Evolutionary conservation across 2,797 vertebrate species (phyloP), one percentile per base, ranked within the genome.

Genomic region (Capromys pilorides): DNA sequence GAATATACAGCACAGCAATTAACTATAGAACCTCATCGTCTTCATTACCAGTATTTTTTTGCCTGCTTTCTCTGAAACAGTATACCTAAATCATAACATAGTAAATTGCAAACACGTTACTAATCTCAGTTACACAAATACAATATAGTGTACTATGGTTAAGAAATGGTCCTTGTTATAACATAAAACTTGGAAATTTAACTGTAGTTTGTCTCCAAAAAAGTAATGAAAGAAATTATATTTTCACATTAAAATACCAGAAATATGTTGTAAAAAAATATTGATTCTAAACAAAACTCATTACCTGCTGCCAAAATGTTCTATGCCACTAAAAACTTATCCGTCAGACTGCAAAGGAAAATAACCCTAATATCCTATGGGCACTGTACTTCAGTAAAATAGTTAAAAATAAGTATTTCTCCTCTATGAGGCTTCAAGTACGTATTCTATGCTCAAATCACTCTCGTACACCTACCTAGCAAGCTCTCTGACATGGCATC

Each of bases 1-100:
- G 5, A 82, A 61, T 33, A 75, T n/a, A 79, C 6, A 86, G 45
- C 26, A 82, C 28, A 66, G 94, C 78, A 96, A 86, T 97, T 97
- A 99, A 99, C 98, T 99, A 99, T 98, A 88, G 98, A 91, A 99
- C 99, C 96, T 99, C 99, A 90, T 99, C 98, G 41, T 99, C 99
- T 93, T 99, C 99, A 88, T 99, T 99, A 6, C 97, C 97, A 0
- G 98, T 98, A 95, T 99, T 99, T 97, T 98, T 99, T 97, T 98
- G 99, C 96, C 98, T 98, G 51, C 98, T 99, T 77, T 99, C 99
- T 97, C 99, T 98, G 97, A 99, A 99, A 96, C 95, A 98, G 88
- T 96, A 97, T 59, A 99, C 98, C 99, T 99, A 96, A 93, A 97
- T 66, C 54, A 51, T 31, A 95, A 90, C 3, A 96, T 49, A 89